Conservation (phyloP, 2,797 vertebrate species). For the Thaleichthys pacificus region DNA sequence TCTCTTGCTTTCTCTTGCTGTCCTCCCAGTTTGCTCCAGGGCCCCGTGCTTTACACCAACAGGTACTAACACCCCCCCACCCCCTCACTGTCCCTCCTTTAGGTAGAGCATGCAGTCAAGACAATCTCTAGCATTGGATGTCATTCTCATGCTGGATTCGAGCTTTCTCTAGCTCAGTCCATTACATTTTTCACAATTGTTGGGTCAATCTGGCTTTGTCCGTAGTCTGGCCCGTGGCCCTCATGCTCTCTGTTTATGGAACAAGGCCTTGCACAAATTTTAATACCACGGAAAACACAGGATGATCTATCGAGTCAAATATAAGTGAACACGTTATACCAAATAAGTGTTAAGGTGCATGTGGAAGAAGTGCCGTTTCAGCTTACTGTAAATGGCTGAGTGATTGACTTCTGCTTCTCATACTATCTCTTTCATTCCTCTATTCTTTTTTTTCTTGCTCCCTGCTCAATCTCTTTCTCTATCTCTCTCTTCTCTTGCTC, state of each 20-base stretch:
- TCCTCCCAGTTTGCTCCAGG: conserved; percentile 88
- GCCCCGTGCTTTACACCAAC: conserved; percentile 92
- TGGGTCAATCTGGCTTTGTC: no score
- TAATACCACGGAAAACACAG: not conserved
- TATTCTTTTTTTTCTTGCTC: conserved; percentile 37
- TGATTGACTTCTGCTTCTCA: conserved; percentile 50
- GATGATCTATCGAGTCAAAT: not conserved
- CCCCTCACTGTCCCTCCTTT: conserved; percentile 34
- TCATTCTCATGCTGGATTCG: not conserved
- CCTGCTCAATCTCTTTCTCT: conserved; percentile 28
- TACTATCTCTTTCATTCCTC: conserved; percentile 30
- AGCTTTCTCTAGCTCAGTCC: no score
- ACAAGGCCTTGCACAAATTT: not conserved
- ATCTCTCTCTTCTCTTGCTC: conserved; percentile 71
- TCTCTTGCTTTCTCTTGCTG: conserved; percentile 69
- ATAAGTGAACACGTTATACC: not conserved
- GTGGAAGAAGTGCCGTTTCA: conserved; percentile 28
- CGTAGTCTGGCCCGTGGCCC: not conserved
- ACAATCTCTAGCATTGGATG: not conserved
- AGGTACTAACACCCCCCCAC: conserved; percentile 79
- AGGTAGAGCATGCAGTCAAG: not conserved
- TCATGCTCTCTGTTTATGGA: not conserved
- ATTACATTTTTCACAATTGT: no score
- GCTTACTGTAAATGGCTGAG: conserved; percentile 37
- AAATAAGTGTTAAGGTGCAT: conserved; percentile 40